Base-by-base conservation (phyloP, 2,888 invertebrate genomes). In the Andrena camellia region DNA sequence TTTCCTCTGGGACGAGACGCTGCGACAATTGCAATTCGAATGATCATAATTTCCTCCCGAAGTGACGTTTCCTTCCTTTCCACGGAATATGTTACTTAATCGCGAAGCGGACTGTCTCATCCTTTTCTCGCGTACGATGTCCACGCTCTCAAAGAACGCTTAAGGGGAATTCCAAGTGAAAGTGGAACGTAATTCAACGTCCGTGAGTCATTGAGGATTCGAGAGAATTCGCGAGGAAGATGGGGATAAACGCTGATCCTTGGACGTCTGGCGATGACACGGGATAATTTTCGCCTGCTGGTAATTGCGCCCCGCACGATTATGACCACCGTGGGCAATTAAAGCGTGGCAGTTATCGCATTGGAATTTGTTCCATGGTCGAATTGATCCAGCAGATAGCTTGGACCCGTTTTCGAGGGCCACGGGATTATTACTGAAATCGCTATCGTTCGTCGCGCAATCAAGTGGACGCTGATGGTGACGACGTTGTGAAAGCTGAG, bases 371-470 rank as follows among this genome's bases (percentile, higher is more conserved):
- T 66, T 10, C 35, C 13, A 35, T 20, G 35, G 13, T 13, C 20
- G 33, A 68, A 54, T 68, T 54, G 54, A 1, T 23, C 13, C 29
- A 33, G 66, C 66, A 29, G 29, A 29, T 54, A 23, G 50, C 20
- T 8, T 8, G 23, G 31, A 33, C 42, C 17, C 1, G 42, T 17
- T 42, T 42, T 42, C 42, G 42, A 17, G 42, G 0, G 23, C 23
- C 23, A 20, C 57, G 26, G 6, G 57, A 69, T 69, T 59, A 68
- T 68, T 31, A 68, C 57, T 57, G 26, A 69, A 69, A 35, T 57
- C 57, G 7, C 23, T 23, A n/a, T 10, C 6, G 42, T 33, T 23
- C 57, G 26, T 69, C 35, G 33, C 31, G 7, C 23, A 35, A 20
- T 4, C 20, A 13, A 1, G 13, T 7, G 31, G 13, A 20, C 20